These are phyloP conservation scores for Dendrolimus kikuchii DNA, from an alignment of 1,140 invertebrate species.

Conservation along the genomic window DNA sequence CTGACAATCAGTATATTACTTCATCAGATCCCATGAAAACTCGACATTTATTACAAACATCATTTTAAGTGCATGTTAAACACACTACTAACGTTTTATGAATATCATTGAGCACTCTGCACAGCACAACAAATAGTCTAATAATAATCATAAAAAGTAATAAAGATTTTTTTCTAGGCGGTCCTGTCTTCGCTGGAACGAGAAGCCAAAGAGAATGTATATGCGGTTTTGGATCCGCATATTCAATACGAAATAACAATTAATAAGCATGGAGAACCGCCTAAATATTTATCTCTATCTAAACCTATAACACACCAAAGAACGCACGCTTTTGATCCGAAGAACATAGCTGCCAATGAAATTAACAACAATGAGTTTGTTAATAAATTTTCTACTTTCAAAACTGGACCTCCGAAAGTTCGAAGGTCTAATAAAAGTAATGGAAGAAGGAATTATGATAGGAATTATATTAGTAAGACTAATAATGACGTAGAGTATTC, in stretches of 20 bases:
- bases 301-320: slow-evolving; percentile 67
- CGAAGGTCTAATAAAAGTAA: slow-evolving; percentile 55
- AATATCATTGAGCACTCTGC: too few relatives aligned
- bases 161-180: slow-evolving; percentile 35
- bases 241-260: slow-evolving; percentile 71
- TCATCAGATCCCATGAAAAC: too few relatives aligned
- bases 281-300: slow-evolving; percentile 68
- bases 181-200: slow-evolving; percentile 54
- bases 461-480: slow-evolving; percentile 35
- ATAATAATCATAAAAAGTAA: background rate
- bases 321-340: slow-evolving; percentile 56
- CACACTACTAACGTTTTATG: too few relatives aligned
- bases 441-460: slow-evolving; percentile 19
- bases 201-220: slow-evolving; percentile 71
- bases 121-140: background rate
- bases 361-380: slow-evolving; percentile 46
- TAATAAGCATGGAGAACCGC: slow-evolving; percentile 66
- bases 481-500: slow-evolving; percentile 61
- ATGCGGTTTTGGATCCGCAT: slow-evolving; percentile 68
- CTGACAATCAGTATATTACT: too few relatives aligned
- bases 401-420: slow-evolving; percentile 34
- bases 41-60: too few relatives aligned
- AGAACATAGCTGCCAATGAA: slow-evolving; percentile 39
- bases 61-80: too few relatives aligned
- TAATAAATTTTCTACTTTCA: slow-evolving; percentile 40